These are phyloP conservation scores for Biston stratarius DNA, from an alignment of 2,888 invertebrate genomes.

Conservation along the genomic window DNA sequence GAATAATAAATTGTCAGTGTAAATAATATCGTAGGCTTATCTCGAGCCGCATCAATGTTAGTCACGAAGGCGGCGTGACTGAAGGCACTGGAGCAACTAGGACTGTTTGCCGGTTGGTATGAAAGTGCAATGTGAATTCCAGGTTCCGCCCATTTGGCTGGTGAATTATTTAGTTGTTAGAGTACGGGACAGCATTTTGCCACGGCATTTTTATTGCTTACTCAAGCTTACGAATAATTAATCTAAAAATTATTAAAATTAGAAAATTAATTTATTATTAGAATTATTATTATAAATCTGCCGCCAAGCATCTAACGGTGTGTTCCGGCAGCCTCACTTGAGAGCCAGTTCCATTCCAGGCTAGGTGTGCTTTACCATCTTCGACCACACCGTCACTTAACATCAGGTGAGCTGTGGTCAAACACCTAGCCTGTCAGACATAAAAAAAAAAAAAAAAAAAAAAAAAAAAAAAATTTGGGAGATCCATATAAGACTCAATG, in stretches of 20 bases:
- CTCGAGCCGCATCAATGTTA: constrained; percentile 71
- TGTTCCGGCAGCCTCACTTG: no score
- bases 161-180: constrained; percentile 28
- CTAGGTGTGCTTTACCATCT: no score
- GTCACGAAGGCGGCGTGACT: constrained; percentile 76
- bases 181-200: constrained; percentile 6
- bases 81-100: constrained; percentile 52
- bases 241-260: no score
- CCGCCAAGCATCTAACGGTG: no score
- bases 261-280: no score
- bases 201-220: background rate
- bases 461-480: no score
- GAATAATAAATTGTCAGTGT: constrained; percentile 60
- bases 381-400: no score
- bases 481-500: background rate
- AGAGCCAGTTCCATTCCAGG: no score
- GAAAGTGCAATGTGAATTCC: constrained; percentile 34
- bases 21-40: constrained; percentile 74
- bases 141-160: constrained; percentile 15
- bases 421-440: no score
- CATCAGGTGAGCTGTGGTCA: no score
- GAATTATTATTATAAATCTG: no score
- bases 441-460: no score
- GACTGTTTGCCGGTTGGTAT: constrained; percentile 34
- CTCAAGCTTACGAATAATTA: background rate